Percentiles rank a stretch among this genome's conserved stretches.
phyloP scores from a whole-genome alignment of 2,113 vertebrate genomes.

The Pomatorhinus ruficollis region DNA sequence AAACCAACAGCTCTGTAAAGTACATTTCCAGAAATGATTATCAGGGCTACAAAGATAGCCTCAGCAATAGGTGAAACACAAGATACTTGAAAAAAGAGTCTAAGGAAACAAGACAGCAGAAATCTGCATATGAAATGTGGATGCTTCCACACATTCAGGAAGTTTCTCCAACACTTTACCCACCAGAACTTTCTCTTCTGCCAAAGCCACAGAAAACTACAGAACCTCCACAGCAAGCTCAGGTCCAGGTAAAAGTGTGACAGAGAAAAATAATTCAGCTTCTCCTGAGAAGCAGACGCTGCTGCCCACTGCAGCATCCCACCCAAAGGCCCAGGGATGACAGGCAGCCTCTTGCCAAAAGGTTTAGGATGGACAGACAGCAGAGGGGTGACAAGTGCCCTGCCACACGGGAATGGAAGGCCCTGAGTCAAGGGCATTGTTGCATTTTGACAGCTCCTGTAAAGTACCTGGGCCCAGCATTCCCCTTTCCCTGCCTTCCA shows the following conservation, averaged over 20 bases:
- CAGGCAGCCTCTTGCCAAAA: neutral
- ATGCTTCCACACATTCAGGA: neutral
- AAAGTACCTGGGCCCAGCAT: neutral
- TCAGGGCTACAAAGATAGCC: neutral
- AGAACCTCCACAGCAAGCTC: neutral
- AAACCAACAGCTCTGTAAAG: neutral
- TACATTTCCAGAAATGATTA: neutral
- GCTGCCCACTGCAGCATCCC: neutral
- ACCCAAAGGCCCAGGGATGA: neutral
- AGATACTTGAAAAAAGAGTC: neutral
- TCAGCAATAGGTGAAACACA: neutral
- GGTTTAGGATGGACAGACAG: neutral
- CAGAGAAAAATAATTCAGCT: neutral
- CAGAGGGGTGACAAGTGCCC: neutral
- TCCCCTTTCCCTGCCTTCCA: neutral
- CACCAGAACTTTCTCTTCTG: neutral
- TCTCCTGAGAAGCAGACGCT: neutral
- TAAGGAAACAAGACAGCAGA: neutral
- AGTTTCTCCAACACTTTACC: neutral
- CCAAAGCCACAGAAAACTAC: neutral
- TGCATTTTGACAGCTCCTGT: neutral
- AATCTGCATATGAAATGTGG: neutral
- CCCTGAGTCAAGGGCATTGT: neutral
- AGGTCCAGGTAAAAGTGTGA: neutral
- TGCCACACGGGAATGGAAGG: neutral